These are phyloP conservation scores for Callithrix jacchus DNA, from an alignment of 2,113 vertebrate species.

Conservation along the genomic window DNA sequence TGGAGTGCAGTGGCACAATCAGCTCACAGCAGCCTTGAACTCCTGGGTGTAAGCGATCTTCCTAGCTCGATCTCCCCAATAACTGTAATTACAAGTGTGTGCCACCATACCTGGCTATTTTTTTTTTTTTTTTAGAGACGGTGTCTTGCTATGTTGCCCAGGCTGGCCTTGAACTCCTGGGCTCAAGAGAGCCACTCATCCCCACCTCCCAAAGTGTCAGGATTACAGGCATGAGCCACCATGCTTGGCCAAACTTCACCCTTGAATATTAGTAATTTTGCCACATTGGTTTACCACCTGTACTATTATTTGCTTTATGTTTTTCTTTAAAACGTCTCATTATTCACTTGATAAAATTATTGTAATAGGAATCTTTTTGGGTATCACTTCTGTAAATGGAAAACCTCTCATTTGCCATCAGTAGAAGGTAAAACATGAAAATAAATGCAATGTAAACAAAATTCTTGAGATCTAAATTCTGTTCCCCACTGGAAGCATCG, in stretches of 20 bases:
- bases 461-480: not conserved
- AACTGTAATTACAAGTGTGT: no score
- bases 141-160: no score
- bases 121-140: no score
- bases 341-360: constrained; percentile 64
- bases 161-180: no score
- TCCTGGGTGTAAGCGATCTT: no score
- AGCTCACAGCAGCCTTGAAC: no score
- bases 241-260: not conserved
- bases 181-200: no score
- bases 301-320: not conserved
- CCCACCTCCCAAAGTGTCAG: no score
- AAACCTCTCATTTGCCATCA: constrained; percentile 5
- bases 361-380: constrained; percentile 21
- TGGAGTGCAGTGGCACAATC: no score
- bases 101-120: no score
- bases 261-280: not conserved
- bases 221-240: no score
- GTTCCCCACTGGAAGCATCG: not conserved
- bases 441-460: not conserved
- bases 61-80: no score
- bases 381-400: constrained; percentile 53
- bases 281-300: not conserved
- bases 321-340: constrained; percentile 20
- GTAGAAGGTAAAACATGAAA: constrained; percentile 26